phyloP scores from a whole-genome alignment of 2,113 vertebrate species.

The Tachysurus vachellii region DNA sequence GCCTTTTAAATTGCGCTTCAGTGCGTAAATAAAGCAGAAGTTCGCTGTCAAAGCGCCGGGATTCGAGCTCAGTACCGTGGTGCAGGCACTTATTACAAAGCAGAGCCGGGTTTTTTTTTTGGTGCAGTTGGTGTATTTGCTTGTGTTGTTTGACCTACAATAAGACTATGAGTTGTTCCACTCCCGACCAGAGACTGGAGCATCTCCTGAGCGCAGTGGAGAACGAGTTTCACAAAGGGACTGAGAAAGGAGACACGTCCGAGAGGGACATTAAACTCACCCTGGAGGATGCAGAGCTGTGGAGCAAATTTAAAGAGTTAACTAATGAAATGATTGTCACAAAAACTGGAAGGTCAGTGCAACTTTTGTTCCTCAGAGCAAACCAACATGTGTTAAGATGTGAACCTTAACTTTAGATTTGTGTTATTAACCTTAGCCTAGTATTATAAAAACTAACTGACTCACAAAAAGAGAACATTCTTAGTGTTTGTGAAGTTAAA shows the following conservation, averaged over 20 bases:
- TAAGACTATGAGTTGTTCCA: conserved; percentile 68
- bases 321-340: conserved; percentile 84
- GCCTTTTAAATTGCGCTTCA: conserved; percentile 67
- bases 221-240: conserved; percentile 78
- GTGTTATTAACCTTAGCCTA: not conserved
- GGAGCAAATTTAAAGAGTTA: conserved; percentile 79
- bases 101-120: not conserved
- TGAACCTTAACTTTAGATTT: not conserved
- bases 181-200: conserved; percentile 75
- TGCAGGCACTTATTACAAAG: not conserved
- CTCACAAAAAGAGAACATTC: not conserved
- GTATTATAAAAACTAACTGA: not conserved
- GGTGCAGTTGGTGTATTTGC: not conserved
- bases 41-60: conserved; percentile 25
- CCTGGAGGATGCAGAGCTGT: conserved; percentile 76
- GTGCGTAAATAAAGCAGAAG: conserved; percentile 24
- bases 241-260: conserved; percentile 76
- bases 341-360: conserved; percentile 74
- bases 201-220: conserved; percentile 80
- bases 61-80: not conserved
- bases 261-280: conserved; percentile 78
- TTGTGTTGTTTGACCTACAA: not conserved
- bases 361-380: not conserved
- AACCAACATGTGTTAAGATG: too few species aligned
- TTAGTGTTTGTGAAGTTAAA: not conserved